phyloP scores from a whole-genome alignment of 2,888 invertebrate genomes.

The Zygogramma bicolorata region DNA sequence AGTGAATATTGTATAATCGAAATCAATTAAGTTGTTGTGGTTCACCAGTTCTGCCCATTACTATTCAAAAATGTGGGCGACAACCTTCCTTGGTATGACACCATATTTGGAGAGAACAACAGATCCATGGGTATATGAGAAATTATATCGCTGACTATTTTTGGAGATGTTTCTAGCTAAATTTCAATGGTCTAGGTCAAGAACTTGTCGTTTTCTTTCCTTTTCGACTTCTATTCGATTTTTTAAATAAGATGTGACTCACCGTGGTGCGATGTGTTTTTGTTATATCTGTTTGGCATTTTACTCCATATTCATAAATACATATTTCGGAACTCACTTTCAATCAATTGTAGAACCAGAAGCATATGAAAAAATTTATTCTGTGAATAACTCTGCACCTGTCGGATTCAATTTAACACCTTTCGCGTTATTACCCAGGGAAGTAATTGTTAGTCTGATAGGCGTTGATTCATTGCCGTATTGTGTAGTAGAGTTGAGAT shows the following conservation, averaged over 20 bases:
- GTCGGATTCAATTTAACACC: too few relatives aligned
- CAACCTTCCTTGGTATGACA: constrained; percentile 32
- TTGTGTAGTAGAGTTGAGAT: too few relatives aligned
- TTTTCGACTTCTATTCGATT: background rate
- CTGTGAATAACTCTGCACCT: too few relatives aligned
- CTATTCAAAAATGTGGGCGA: constrained; percentile 36
- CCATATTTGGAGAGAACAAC: constrained; percentile 31
- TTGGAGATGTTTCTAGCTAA: constrained; percentile 18
- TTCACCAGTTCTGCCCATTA: constrained; percentile 29
- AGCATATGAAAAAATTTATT: too few relatives aligned
- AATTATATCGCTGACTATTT: constrained; percentile 24
- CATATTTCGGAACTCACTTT: too few relatives aligned
- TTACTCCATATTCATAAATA: too few relatives aligned
- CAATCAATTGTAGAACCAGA: too few relatives aligned
- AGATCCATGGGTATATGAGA: constrained; percentile 13
- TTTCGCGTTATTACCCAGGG: too few relatives aligned
- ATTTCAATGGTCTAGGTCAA: constrained; percentile 16
- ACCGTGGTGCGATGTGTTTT: too few relatives aligned
- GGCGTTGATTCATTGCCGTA: too few relatives aligned
- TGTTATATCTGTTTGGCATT: too few relatives aligned
- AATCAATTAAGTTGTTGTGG: constrained; percentile 28
- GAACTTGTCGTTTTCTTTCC: background rate
- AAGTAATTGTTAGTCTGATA: too few relatives aligned
- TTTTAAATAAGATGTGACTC: background rate
- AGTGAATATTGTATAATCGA: constrained; percentile 10